Base-by-base conservation (phyloP, 1,140 invertebrate genomes). In the Trissolcus basalis region DNA sequence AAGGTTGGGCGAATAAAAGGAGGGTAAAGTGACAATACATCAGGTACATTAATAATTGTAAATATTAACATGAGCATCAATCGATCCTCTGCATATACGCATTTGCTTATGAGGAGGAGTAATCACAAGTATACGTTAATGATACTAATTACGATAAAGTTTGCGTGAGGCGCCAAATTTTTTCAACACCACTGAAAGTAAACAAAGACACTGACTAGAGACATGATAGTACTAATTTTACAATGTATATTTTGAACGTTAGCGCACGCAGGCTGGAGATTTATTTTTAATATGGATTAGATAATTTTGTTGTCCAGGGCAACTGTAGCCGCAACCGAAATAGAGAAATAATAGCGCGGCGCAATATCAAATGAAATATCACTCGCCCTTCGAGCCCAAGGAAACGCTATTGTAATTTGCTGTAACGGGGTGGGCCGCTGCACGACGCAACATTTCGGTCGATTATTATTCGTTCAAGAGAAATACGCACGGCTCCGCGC, bases 241-340 rank as follows among this genome's bases (percentile, higher is more conserved):
- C 83, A 83, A 81, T 81, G 83, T 82, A 85, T 85, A 85, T 83
- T 85, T 83, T 81, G 82, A 67, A 51, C 70, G 72, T 55, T 27
- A 6, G 6, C 58, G 64, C 61, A 71, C 60, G 53, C 76, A 51
- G 61, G 78, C 77, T 74, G 80, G 80, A 80, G 44, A 86, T 86
- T 86, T 86, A 85, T 86, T 86, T 85, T 86, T 86, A 86, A 86
- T 85, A 86, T 86, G 85, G 85, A 86, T 86, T 86, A 86, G 85
- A 86, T 83, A 85, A 86, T 86, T 85, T 85, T 83, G 78, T 81
- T 78, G 80, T 49, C 36, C 60, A 51, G 27, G 54, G 43, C 48
- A 58, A 32, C 59, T 63, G 67, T 47, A 49, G 51, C 76, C 70
- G 41, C 59, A 69, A 80, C 73, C 78, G 81, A 81, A 83, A 83